phyloP scores from a whole-genome alignment of 1,140 invertebrate genomes.

The Doryteuthis pealeii region DNA sequence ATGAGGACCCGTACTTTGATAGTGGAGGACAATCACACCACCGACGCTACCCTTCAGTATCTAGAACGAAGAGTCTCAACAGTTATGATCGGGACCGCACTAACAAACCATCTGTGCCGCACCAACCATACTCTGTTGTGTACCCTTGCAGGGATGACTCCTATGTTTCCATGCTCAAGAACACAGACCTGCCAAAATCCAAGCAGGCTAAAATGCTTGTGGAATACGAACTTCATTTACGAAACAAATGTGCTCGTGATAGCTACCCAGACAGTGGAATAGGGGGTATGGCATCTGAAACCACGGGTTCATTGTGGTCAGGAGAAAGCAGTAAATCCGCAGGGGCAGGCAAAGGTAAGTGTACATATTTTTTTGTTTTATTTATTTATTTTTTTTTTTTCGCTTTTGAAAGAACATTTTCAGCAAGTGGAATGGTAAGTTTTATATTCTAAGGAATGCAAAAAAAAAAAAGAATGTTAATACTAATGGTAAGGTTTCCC shows the following conservation, averaged over 20 bases:
- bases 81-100: slow-evolving; percentile 24
- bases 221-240: slow-evolving; percentile 92
- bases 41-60: slow-evolving; percentile 18
- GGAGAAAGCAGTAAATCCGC: slow-evolving; percentile 36
- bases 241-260: slow-evolving; percentile 87
- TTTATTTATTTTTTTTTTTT: not conserved
- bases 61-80: slow-evolving; percentile 33
- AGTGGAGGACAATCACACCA: not conserved
- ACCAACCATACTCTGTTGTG: slow-evolving; percentile 1
- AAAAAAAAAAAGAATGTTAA: no score
- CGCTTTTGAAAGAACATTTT: no score
- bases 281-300: slow-evolving; percentile 42
- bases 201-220: slow-evolving; percentile 57
- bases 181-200: slow-evolving; percentile 24
- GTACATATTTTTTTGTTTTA: not conserved
- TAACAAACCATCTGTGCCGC: not conserved
- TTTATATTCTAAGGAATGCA: no score
- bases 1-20: slow-evolving; percentile 31
- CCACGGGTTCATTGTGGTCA: slow-evolving; percentile 36
- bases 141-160: not conserved
- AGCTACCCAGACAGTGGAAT: slow-evolving; percentile 57
- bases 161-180: slow-evolving; percentile 1
- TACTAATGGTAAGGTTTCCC: no score
- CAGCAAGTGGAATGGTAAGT: no score
- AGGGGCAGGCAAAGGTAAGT: slow-evolving; percentile 26